These are phyloP conservation scores for Rissa tridactyla DNA, from an alignment of 2,113 vertebrate genomes.

Conservation along the genomic window DNA sequence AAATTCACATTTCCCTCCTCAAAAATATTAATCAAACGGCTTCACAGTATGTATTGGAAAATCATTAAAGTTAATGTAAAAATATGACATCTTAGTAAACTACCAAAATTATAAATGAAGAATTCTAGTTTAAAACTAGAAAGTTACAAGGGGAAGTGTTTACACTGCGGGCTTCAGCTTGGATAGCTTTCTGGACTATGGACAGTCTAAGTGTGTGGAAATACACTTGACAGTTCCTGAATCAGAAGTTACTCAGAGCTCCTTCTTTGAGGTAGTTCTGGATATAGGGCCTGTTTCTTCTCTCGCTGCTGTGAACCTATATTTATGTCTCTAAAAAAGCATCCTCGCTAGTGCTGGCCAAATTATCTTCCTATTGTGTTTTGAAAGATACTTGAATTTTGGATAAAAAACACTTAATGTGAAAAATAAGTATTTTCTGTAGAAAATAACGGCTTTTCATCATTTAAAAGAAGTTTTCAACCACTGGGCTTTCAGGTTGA, in stretches of 20 bases:
- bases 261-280: background rate
- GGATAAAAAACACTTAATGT: background rate
- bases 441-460: background rate
- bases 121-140: background rate
- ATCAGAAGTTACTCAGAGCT: background rate
- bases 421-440: background rate
- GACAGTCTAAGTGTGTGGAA: background rate
- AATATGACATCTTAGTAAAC: background rate
- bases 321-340: background rate
- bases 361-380: background rate
- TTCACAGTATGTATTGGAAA: background rate
- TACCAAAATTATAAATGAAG: background rate
- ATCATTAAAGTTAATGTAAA: background rate
- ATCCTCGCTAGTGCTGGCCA: background rate
- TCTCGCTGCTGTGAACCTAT: background rate
- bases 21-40: background rate
- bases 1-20: background rate
- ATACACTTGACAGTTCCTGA: background rate
- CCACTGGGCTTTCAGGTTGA: background rate
- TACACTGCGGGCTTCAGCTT: background rate
- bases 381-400: background rate
- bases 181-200: background rate
- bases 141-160: background rate
- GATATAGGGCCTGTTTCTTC: background rate
- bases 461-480: background rate